Base-by-base conservation (phyloP, 2,888 invertebrate genomes). In the Cryptosula pallasiana region DNA sequence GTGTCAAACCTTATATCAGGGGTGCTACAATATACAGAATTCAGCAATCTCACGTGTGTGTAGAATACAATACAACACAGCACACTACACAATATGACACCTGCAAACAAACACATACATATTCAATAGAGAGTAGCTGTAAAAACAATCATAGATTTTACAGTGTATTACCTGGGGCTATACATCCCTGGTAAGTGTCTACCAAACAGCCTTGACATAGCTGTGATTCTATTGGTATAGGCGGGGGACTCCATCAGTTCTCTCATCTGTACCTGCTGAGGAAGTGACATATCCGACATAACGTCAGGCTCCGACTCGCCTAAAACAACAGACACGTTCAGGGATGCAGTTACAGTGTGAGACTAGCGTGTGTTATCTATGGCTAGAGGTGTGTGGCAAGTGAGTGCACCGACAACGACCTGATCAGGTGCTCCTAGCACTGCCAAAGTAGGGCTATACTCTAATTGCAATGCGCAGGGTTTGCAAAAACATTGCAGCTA, bases 231-330 rank as follows among this genome's bases (percentile, higher is more conserved):
- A 63, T n/a, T 63, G 34, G 63, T 63, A 32, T 63, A 63, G 5
- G 63, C 63, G 16, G 63, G 63, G 9, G 63, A 63, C 63, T 63
- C 63, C 63, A 63, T 63, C 20, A 63, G n/a, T n/a, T 63, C 63
- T 27, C 63, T 27, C 13, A 63, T 63, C 32, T 63, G 63, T 5
- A 63, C 32, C 9, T 63, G 63, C 27, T 63, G 63, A 13, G 63
- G 63, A 32, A 29, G 63, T 3, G 63, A 27, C 63, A 63, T 63
- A 32, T 63, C 63, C 2, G 27, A 27, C 63, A 63, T 63, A 5
- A 63, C 16, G 32, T 63, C 63, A 29, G 63, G 27, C 9, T 63
- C 63, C 5, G 57, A 5, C 45, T 45, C 45, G 20, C 45, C 45
- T 45, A 45, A 45, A 45, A 45, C 20, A 45, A 45, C 20, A 13